These are phyloP conservation scores for Byasa hedistus DNA, from an alignment of 2,888 invertebrate species.

Conservation along the genomic window DNA sequence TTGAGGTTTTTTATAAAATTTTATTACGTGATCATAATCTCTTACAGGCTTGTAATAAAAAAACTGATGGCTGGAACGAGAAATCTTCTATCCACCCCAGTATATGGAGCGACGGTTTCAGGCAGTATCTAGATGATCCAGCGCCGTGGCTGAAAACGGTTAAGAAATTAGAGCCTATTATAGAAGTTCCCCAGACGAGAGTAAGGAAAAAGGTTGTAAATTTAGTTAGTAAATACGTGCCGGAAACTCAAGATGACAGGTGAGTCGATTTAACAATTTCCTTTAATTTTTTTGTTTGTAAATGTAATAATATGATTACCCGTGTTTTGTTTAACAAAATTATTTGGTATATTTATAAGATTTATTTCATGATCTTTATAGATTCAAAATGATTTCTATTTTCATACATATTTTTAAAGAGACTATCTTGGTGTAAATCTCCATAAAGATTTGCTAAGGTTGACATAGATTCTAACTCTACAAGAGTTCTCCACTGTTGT, in stretches of 20 bases:
- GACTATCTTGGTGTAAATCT: neutral
- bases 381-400: neutral
- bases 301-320: neutral
- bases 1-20: too few species aligned
- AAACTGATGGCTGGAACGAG: constrained; percentile 64
- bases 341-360: too few species aligned
- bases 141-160: constrained; percentile 61
- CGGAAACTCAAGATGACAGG: constrained; percentile 67
- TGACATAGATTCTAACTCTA: too few species aligned
- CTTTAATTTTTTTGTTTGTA: neutral
- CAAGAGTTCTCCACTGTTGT: too few species aligned
- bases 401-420: neutral
- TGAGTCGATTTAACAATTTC: constrained; percentile 30
- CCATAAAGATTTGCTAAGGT: too few species aligned
- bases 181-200: constrained; percentile 47
- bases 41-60: constrained; percentile 53
- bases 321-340: neutral
- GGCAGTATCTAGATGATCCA: constrained; percentile 42
- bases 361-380: too few species aligned
- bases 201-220: constrained; percentile 58
- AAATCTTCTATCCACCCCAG: constrained; percentile 60
- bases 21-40: neutral
- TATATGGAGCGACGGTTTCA: constrained; percentile 67
- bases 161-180: constrained; percentile 51
- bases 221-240: constrained; percentile 60